A percentile compares a stretch with the other conserved stretches of the same genome.
These are phyloP conservation scores for Thaumatotibia leucotreta DNA, from an alignment of 1,140 invertebrate genomes.

Conservation along the genomic window DNA sequence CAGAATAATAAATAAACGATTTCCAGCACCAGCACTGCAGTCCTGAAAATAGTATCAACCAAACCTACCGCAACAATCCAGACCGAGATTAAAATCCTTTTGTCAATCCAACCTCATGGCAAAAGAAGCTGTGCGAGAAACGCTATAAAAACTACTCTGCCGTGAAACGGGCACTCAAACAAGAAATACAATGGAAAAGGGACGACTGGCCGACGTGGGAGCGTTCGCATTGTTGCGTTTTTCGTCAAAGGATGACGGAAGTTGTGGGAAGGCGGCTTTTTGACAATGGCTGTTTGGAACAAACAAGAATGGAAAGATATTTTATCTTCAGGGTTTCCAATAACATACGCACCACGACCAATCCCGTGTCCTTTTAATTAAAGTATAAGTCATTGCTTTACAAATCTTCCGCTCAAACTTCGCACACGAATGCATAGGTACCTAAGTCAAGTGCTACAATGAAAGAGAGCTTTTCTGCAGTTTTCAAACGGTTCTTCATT, in stretches of 20 bases:
- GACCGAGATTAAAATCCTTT: slow-evolving; percentile 3
- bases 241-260: slow-evolving; percentile 2
- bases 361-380: neutral
- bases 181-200: slow-evolving; percentile 8
- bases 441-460: too few species aligned
- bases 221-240: neutral
- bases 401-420: too few species aligned
- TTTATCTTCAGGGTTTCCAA: neutral
- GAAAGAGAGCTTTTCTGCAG: too few species aligned
- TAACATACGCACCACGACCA: neutral
- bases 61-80: neutral
- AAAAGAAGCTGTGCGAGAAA: neutral
- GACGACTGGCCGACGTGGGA: neutral
- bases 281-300: neutral
- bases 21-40: too few species aligned
- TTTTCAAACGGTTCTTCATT: too few species aligned
- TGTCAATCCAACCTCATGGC: neutral
- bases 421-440: too few species aligned
- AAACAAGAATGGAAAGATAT: neutral
- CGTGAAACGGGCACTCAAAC: neutral
- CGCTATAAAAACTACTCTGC: neutral
- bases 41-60: neutral
- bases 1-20: too few species aligned
- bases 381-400: too few species aligned
- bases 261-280: neutral